These are phyloP conservation scores for Cephalopholis sonnerati DNA, from an alignment of 2,113 vertebrate species.

Conservation along the genomic window DNA sequence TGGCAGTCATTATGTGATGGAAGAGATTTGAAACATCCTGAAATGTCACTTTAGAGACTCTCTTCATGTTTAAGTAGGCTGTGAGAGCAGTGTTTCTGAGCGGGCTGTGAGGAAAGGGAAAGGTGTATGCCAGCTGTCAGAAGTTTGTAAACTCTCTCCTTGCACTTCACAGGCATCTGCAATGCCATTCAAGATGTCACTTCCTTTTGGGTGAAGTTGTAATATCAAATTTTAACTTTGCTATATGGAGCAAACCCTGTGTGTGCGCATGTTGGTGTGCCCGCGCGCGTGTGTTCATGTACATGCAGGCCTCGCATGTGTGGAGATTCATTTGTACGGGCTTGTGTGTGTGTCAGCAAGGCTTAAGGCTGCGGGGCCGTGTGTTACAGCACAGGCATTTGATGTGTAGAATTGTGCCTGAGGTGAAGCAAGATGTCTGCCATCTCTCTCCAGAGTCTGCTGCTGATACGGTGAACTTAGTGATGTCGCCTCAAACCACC, in stretches of 20 bases:
- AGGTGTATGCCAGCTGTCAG: conserved; percentile 61
- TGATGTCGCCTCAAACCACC: conserved; percentile 81
- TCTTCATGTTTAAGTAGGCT: conserved; percentile 47
- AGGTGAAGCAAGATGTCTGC: conserved; percentile 84
- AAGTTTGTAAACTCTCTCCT: conserved; percentile 74
- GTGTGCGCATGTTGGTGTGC: not conserved
- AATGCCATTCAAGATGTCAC: conserved; percentile 76
- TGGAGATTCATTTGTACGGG: conserved; percentile 49
- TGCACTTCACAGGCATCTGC: conserved; percentile 65
- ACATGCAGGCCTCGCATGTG: conserved; percentile 28
- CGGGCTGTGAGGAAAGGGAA: conserved; percentile 9
- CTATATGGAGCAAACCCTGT: conserved; percentile 69
- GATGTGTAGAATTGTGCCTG: conserved; percentile 82
- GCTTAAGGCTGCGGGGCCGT: conserved; percentile 69
- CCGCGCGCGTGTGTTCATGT: conserved; percentile 5
- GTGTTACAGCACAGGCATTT: conserved; percentile 81
- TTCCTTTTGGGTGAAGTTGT: conserved; percentile 77
- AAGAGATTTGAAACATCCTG: conserved; percentile 42
- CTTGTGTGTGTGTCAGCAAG: conserved; percentile 59
- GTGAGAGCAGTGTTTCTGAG: conserved; percentile 44
- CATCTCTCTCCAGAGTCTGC: conserved; percentile 79
- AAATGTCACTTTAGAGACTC: conserved; percentile 42
- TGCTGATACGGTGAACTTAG: conserved; percentile 79
- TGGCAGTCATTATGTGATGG: conserved; percentile 26
- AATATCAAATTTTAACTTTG: conserved; percentile 77